These are phyloP conservation scores for Dendropsophus ebraccatus DNA, from an alignment of 2,113 vertebrate genomes.

Conservation along the genomic window DNA sequence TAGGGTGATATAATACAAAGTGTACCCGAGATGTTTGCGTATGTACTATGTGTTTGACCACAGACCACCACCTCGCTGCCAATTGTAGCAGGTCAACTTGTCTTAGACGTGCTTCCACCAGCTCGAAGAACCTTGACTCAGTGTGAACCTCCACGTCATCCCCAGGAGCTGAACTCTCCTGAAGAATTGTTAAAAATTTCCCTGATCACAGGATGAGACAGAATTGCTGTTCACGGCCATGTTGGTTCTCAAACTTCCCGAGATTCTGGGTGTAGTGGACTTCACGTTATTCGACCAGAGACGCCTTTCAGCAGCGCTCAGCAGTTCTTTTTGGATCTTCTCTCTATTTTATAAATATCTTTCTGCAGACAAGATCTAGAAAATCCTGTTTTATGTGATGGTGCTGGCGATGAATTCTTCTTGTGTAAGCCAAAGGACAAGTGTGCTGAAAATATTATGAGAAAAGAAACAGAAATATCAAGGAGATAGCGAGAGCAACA, in stretches of 20 bases:
- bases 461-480: background rate
- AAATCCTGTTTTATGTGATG: conserved; percentile 8
- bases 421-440: conserved; percentile 1
- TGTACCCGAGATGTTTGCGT: background rate
- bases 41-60: background rate
- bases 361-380: background rate
- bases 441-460: conserved; percentile 1
- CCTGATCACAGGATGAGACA: background rate
- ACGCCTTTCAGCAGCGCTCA: background rate
- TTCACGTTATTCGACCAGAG: too few species aligned
- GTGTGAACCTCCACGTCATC: background rate
- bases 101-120: background rate
- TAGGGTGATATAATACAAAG: background rate
- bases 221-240: background rate
- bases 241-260: background rate
- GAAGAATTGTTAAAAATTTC: too few species aligned
- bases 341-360: background rate
- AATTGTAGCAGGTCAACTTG: background rate
- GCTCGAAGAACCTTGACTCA: background rate
- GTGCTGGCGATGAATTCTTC: background rate
- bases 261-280: too few species aligned
- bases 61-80: background rate
- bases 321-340: background rate
- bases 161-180: background rate
- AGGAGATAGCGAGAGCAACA: background rate